A percentile compares a stretch with the other conserved stretches of the same genome.
phyloP scores from a whole-genome alignment of 2,113 vertebrate species.

The Cephalopholis sonnerati region DNA sequence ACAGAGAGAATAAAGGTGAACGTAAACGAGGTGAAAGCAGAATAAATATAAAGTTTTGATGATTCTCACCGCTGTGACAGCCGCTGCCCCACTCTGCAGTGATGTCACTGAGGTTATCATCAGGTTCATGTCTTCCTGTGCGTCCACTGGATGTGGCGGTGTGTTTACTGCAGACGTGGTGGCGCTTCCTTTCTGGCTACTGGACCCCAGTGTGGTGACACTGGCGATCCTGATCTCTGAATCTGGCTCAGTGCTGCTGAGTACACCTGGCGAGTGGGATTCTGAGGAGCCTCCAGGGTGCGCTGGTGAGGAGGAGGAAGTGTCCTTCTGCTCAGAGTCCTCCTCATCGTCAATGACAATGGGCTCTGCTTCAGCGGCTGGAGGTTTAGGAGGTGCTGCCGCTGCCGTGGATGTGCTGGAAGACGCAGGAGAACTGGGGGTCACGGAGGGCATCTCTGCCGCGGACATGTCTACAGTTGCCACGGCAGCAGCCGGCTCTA shows the following conservation, averaged over 20 bases:
- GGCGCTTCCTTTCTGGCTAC: slow-evolving; percentile 50
- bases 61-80: slow-evolving; percentile 73
- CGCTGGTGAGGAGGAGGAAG: slow-evolving; percentile 64
- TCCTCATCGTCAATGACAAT: slow-evolving; percentile 99
- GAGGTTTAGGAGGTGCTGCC: slow-evolving; percentile 74
- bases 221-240: slow-evolving; percentile 97
- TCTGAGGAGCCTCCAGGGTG: slow-evolving; percentile 47
- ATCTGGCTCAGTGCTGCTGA: slow-evolving; percentile 96
- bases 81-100: slow-evolving; percentile 86
- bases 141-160: slow-evolving; percentile 70
- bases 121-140: slow-evolving; percentile 91
- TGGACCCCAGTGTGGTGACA: slow-evolving; percentile 93
- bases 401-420: slow-evolving; percentile 49
- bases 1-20: background rate
- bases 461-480: slow-evolving; percentile 45
- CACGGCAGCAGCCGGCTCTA: slow-evolving; percentile 55
- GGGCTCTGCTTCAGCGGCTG: slow-evolving; percentile 87
- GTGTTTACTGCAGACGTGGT: slow-evolving; percentile 38
- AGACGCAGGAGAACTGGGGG: slow-evolving; percentile 68
- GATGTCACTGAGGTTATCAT: slow-evolving; percentile 98
- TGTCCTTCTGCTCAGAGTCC: slow-evolving; percentile 88
- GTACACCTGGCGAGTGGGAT: slow-evolving; percentile 74
- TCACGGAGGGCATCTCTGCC: slow-evolving; percentile 27
- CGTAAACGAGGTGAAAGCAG: background rate
- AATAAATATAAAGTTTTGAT: background rate